These are phyloP conservation scores for Macroteleia sp. DNA, from an alignment of 2,888 invertebrate species.

Conservation along the genomic window DNA sequence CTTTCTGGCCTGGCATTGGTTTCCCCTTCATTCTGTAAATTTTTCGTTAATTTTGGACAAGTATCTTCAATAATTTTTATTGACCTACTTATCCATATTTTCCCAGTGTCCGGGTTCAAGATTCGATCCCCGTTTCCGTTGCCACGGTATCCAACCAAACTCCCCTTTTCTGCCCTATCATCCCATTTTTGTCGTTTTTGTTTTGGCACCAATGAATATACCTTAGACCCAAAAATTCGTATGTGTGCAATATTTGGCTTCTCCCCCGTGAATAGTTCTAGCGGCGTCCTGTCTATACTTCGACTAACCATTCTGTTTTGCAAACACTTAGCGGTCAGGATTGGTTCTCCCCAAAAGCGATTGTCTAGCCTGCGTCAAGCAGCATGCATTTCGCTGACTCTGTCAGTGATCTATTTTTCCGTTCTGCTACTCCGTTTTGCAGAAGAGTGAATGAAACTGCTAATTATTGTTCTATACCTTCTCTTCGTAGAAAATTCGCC, in stretches of 20 bases:
- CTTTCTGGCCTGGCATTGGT: too few species aligned
- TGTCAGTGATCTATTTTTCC: slow-evolving; percentile 35
- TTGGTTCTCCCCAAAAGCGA: slow-evolving; percentile 47
- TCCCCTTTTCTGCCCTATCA: slow-evolving; percentile 28
- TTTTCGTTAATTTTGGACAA: too few species aligned
- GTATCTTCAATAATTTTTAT: slow-evolving; percentile 21
- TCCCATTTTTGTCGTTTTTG: slow-evolving; percentile 37
- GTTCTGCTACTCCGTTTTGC: slow-evolving; percentile 50
- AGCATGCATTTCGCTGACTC: slow-evolving; percentile 43
- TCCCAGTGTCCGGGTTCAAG: slow-evolving; percentile 21
- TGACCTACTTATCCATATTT: slow-evolving; percentile 43
- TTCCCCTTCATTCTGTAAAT: too few species aligned
- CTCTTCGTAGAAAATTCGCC: slow-evolving; percentile 20
- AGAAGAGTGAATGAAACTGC: slow-evolving; percentile 41
- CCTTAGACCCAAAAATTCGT: slow-evolving; percentile 36
- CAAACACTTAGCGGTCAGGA: slow-evolving; percentile 37
- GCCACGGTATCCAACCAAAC: slow-evolving; percentile 39
- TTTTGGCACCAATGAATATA: slow-evolving; percentile 26
- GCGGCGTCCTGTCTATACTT: slow-evolving; percentile 23
- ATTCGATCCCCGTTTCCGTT: slow-evolving; percentile 31
- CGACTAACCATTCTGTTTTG: slow-evolving; percentile 20
- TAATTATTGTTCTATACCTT: slow-evolving; percentile 34
- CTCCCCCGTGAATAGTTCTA: slow-evolving; percentile 36
- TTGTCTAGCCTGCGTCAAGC: slow-evolving; percentile 27
- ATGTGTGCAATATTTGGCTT: slow-evolving; percentile 37